Evolutionary conservation across 2,888 invertebrate genomes (phyloP), one percentile per base, ranked within the genome.

Genomic region (Deroplatys truncata): DNA sequence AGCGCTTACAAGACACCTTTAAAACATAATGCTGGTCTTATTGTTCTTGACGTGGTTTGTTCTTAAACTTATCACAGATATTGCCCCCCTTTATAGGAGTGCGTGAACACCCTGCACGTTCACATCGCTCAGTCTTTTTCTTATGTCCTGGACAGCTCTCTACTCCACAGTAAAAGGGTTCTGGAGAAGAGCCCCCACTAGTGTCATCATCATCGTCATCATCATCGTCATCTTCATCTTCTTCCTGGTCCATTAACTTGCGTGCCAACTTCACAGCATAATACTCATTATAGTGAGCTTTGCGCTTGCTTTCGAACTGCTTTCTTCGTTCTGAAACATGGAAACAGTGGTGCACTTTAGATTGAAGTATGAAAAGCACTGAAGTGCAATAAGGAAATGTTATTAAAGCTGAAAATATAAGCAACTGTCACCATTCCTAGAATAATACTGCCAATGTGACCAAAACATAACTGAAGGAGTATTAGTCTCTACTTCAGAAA

Each of bases 261-360:
- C 98, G 95, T 35, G 99, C 98, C 92, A 98, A 93, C 93, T 98
- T 97, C 13, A 99, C 96, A 0, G 98, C 99, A 94, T 98, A 97
- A 93, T 98, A 99, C 94, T 99, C 99, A 93, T 99, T 98, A 94
- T 99, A 99, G 93, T 99, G 99, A 92, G 97, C 96, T 95, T 98
- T 99, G 91, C 99, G 95, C 93, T 98, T 99, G 91, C 96, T 96
- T 93, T 99, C 98, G 92, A 99, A 99, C 91, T 96, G 96, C 92
- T 96, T 95, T 92, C 97, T 95, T 92, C 96, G 96, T 91, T 94
- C 96, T 96, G 92, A 83, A 93, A 93, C 88, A 88, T 84, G 85
- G 88, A 86, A 86, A 10, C 89, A 13, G 9, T 72, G 16, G 25
- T 72, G 3, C 56, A 20, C 7, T 72, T 16, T 72, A 20, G 7